Conservation (phyloP, 2,797 vertebrate genomes). For the Scolopax rusticola region DNA sequence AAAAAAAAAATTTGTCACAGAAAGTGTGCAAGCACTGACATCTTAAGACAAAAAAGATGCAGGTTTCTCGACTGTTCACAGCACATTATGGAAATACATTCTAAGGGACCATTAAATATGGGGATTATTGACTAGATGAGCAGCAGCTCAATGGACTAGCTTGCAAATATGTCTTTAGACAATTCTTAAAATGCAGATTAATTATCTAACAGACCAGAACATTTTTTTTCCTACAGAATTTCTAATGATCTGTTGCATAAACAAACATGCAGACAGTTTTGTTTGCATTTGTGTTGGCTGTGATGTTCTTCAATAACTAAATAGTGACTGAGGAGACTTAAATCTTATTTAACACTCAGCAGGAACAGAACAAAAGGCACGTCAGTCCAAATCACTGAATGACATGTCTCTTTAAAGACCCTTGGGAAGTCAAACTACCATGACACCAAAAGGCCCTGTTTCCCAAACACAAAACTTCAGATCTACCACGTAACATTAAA, state of each 20-base stretch:
- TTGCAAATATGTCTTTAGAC: slow-evolving; percentile 63
- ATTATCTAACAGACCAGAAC: slow-evolving; percentile 55
- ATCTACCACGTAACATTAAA: rapidly evolving
- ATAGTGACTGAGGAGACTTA: slow-evolving; percentile 6
- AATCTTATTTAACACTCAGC: slow-evolving; percentile 56
- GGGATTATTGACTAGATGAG: slow-evolving; percentile 63
- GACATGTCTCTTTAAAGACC: not conserved
- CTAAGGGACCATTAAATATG: slow-evolving; percentile 62
- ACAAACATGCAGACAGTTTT: slow-evolving; percentile 44
- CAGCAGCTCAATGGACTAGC: slow-evolving; percentile 44
- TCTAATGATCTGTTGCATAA: slow-evolving; percentile 60
- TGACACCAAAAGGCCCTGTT: not conserved
- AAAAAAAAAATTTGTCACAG: slow-evolving; percentile 28
- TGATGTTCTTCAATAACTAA: not conserved
- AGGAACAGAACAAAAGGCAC: not conserved
- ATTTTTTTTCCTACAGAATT: slow-evolving; percentile 34
- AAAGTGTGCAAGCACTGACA: slow-evolving; percentile 55
- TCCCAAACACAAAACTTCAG: not conserved
- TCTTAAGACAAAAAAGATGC: slow-evolving; percentile 65
- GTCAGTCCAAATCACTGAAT: not conserved
- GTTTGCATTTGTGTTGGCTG: not conserved
- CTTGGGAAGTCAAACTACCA: not conserved
- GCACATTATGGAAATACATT: slow-evolving; percentile 67
- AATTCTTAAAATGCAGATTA: slow-evolving; percentile 69
- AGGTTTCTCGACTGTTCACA: slow-evolving; percentile 52